Evolutionary conservation across 1,140 invertebrate species (phyloP), one percentile per base, ranked within the genome.

Genomic region (Teleopsis dalmanni): DNA sequence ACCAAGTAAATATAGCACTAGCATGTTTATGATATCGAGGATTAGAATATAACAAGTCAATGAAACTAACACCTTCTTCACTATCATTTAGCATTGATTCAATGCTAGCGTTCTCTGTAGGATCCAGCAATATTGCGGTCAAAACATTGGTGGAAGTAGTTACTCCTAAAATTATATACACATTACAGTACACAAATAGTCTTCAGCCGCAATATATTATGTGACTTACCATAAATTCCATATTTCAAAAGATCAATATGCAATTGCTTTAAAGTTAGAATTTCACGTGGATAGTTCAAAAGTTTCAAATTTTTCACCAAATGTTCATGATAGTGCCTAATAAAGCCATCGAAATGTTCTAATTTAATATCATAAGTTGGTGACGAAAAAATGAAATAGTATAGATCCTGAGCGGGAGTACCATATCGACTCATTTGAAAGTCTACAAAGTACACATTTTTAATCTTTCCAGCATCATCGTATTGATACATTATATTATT

Each of bases 401-500:
- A 60, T 4, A 74, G 37, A 51, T 74, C 73, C 23, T 70, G 52
- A 1, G 60, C 64, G 2, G 63, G 65, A 40, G 66, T 70, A 6
- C 58, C 65, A 48, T 60, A 62, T 16, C 60, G 53, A 18, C 52
- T 55, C 10, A 66, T 43, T 50, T 74, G 73, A 42, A 71, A 74
- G 47, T 75, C 73, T 14, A 74, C 58, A 26, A 65, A 40, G 23
- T 56, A 57, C 0, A 54, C 55, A 21, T 65, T 56, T 14, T 59
- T 59, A 6, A 61, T 55, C 54, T 76, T 72, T 1, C 65, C 70
- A 18, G 38, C 55, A 0, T 51, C 54, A 48, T 77, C 64, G 52
- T 82, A 80, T 18, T 72, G 72, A 57, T 81, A 83, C 53, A 84
- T 59, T 59, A 83, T 78, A 53, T 84, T 75, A 43, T 72, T 65